Evolutionary conservation across 2,797 vertebrate species (phyloP).

Genomic region (Pelodytes ibericus): DNA sequence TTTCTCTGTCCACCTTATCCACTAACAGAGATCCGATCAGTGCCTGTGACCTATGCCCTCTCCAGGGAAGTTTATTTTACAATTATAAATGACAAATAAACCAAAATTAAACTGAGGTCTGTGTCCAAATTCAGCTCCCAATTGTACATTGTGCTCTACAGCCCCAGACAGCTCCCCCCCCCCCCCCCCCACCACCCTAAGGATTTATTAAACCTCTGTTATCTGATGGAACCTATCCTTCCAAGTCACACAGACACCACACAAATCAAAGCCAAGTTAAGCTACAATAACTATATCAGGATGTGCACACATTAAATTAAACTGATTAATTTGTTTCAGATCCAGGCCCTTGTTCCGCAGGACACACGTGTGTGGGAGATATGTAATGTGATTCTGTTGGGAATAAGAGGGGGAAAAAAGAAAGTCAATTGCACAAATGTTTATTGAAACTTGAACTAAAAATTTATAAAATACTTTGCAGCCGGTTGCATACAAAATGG

Average conservation of each 20-base stretch:
- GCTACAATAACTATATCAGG: constrained; percentile 7
- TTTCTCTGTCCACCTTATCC: constrained; percentile 33
- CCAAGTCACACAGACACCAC: constrained; percentile 30
- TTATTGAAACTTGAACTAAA: no score
- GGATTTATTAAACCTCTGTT: constrained; percentile 18
- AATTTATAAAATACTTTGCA: no score
- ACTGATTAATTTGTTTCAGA: not conserved
- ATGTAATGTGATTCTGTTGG: not conserved
- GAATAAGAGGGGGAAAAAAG: not conserved
- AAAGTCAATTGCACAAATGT: no score
- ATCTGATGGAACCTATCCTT: constrained; percentile 29
- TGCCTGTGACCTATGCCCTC: constrained; percentile 24
- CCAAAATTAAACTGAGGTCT: constrained; percentile 20
- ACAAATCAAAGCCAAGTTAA: constrained; percentile 20
- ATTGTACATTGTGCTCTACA: constrained; percentile 16
- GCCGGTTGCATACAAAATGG: no score
- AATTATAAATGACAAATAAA: constrained; percentile 50
- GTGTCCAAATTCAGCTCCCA: constrained; percentile 21
- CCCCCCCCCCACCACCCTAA: not conserved
- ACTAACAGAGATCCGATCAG: constrained; percentile 11
- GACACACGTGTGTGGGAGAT: not conserved
- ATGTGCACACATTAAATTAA: constrained; percentile 17
- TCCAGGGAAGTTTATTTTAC: constrained; percentile 45
- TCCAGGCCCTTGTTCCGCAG: not conserved
- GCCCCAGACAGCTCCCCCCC: constrained; percentile 12